Evolutionary conservation across 2,113 vertebrate genomes (phyloP), one percentile per base, ranked within the genome.

Genomic region (Oncorhynchus keta): DNA sequence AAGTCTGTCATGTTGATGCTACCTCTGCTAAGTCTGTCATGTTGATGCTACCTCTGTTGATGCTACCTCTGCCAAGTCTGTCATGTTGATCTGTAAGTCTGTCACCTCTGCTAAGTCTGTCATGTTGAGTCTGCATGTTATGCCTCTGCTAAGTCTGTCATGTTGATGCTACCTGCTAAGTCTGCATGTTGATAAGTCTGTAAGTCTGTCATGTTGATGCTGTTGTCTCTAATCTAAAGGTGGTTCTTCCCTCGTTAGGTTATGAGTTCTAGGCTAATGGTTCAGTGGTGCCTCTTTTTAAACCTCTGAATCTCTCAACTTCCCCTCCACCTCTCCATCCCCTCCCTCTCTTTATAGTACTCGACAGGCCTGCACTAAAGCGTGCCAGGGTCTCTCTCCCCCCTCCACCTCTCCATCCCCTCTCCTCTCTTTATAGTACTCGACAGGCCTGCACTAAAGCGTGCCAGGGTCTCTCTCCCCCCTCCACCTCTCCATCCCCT

Each of bases 281-380:
- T 57, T 28, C 13, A 59, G 11, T 2, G 5, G 65, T 32, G 9
- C 24, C 73, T 57, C 70, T 57, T 69, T 45, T 74, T 75, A 68
- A 55, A 64, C 66, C 48, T 35, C 32, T 70, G 9, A 30, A 28
- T 35, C 24, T 28, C 64, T 28, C 64, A 26, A 28, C 4, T 18
- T 30, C 65, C 16, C 28, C 30, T 24, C 30, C 64, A 16, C 30
- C 24, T 12, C 72, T 1, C 16, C 73, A 26, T 80, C 71, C 16
- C 57, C 51, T 79, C 32, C 5, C 55, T 78, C 61, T 69, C 49
- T 48, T 20, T 71, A 16, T 32, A 32, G n/a, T 18, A 24, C 26
- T 1, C 3, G 68, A 69, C 68, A 69, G n/a, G 32, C 68, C 20
- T n/a, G 35, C 32, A 20, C 30, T 39, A 20, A 48, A n/a, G 35